A percentile compares a stretch with the other conserved stretches of the same genome.
These are phyloP conservation scores for Drosophila eugracilis DNA, from an alignment of 1,140 invertebrate species.

Conservation along the genomic window DNA sequence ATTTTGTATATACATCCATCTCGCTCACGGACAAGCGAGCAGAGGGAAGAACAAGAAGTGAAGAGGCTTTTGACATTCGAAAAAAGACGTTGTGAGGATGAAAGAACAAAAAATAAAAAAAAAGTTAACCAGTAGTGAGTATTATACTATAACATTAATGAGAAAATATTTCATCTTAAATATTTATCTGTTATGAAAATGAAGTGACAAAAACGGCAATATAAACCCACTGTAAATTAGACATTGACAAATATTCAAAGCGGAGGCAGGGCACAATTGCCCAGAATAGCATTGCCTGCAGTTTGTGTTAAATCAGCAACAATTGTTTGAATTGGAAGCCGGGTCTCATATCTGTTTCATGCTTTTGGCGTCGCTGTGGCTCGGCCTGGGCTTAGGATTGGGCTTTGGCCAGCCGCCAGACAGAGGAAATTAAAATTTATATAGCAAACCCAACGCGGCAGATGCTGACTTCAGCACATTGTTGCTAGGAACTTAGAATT, in stretches of 20 bases:
- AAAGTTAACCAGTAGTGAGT: no score
- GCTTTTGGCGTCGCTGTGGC: conserved; percentile 42
- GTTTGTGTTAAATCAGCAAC: conserved; percentile 79
- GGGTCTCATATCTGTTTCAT: conserved; percentile 55
- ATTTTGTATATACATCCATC: no score
- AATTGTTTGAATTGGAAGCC: conserved; percentile 62
- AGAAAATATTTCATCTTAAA: not conserved
- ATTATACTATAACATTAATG: no score
- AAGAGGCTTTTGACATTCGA: no score
- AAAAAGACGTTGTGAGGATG: no score
- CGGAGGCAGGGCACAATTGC: conserved; percentile 21
- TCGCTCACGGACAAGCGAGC: no score
- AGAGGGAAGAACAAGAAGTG: no score
- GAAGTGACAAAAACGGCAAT: not conserved
- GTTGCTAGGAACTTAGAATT: conserved; percentile 24
- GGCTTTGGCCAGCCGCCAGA: conserved; percentile 61
- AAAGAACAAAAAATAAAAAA: no score
- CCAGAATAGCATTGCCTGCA: conserved; percentile 63
- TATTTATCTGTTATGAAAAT: not conserved
- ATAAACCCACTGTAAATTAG: conserved; percentile 28
- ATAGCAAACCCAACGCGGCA: conserved; percentile 56
- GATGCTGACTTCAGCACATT: conserved; percentile 46
- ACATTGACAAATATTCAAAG: conserved; percentile 59
- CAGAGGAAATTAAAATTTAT: conserved; percentile 78
- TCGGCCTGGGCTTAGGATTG: conserved; percentile 19